Evolutionary conservation across 2,797 vertebrate genomes (phyloP), one percentile per base, ranked within the genome.

Genomic region (Pristis pectinata): DNA sequence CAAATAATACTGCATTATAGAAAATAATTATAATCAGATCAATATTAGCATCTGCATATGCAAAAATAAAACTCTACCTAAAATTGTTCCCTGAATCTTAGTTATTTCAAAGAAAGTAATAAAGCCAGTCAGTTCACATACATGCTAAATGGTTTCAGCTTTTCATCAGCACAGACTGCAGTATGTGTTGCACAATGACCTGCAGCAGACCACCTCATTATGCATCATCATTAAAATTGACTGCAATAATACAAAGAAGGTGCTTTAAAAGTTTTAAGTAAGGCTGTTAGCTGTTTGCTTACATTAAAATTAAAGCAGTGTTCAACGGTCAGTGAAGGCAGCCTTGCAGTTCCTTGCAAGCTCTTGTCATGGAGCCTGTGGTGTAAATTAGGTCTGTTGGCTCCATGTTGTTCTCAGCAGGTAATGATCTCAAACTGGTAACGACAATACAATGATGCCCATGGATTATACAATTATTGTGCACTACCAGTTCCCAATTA

Each of bases 401-500:
- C n/a, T 91, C 59, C 87, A 37, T 41, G 59, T 91, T 91, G 61
- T 37, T 91, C 87, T 91, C 87, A 91, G 87, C 61, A 91, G 87
- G 87, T 67, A 91, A n/a, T 91, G 59, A 61, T 91, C 87, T 67
- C 87, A 91, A 67, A 67, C n/a, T 91, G 59, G 87, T 91, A 67
- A 91, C n/a, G 61, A 67, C 59, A 91, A 91, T 91, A 41, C 87
- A 91, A 67, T 22, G 61, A 67, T 91, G 87, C 59, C 87, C 59
- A 91, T 67, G 64, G 87, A 64, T 91, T 91, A 91, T 64, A 41
- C n/a, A 91, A 67, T 91, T 67, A 91, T 64, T 91, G 87, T 91
- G 87, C 87, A 53, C 87, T 91, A 91, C 87, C 87, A 91, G 87
- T 67, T 91, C 64, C 87, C 87, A 91, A 91, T 91, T 91, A 91